These are phyloP conservation scores for Heterocephalus glaber DNA, from an alignment of 2,113 vertebrate genomes.

Conservation along the genomic window DNA sequence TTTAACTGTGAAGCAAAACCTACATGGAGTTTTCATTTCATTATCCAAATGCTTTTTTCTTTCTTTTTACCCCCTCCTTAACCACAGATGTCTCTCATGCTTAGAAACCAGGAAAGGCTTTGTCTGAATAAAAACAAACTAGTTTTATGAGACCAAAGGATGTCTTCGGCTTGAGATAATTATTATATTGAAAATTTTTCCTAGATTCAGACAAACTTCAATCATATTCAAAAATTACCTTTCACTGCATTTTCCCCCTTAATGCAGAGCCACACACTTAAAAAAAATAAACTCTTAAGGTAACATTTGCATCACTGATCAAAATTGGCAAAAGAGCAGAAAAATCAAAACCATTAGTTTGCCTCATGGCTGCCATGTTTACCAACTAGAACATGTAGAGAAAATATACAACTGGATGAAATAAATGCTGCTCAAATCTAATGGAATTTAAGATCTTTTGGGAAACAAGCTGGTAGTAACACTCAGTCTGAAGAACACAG, in stretches of 20 bases:
- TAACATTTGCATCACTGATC: not conserved
- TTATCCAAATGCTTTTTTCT: not conserved
- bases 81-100: not conserved
- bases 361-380: not conserved
- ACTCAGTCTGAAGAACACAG: not conserved
- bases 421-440: not conserved
- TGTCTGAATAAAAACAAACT: not conserved
- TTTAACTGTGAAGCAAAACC: not conserved
- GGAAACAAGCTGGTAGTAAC: not conserved
- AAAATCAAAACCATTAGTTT: not conserved
- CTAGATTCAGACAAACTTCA: conserved; percentile 28
- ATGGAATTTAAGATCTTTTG: not conserved
- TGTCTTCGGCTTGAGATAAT: not conserved
- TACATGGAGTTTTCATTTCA: not conserved
- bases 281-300: not conserved
- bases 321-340: not conserved
- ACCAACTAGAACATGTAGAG: conserved; percentile 2
- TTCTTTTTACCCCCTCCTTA: not conserved
- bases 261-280: not conserved
- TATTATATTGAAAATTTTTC: conserved; percentile 43
- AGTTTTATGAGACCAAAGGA: not conserved
- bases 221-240: not conserved
- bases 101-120: not conserved
- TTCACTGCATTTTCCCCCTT: not conserved
- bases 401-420: not conserved